These are phyloP conservation scores for Lethrus apterus DNA, from an alignment of 1,140 invertebrate species.

Conservation along the genomic window DNA sequence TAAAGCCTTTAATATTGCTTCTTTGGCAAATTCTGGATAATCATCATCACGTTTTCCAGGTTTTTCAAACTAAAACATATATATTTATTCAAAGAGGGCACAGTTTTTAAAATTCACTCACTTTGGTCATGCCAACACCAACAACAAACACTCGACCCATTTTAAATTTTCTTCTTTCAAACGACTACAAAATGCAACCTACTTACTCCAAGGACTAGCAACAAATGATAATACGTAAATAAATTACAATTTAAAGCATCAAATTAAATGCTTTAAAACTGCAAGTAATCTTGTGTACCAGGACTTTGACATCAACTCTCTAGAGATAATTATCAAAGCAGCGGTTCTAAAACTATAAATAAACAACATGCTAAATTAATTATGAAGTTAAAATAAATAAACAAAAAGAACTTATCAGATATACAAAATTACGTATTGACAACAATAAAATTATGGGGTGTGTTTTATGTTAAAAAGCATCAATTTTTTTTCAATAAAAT, in stretches of 20 bases:
- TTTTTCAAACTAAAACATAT: constrained; percentile 67
- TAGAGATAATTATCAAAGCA: too few relatives aligned
- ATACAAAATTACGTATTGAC: too few relatives aligned
- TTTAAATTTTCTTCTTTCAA: constrained; percentile 16
- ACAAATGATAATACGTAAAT: neutral
- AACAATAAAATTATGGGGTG: too few relatives aligned
- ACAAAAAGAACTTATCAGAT: too few relatives aligned
- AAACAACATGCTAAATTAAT: too few relatives aligned
- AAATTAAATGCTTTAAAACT: neutral
- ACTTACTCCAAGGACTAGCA: too few relatives aligned
- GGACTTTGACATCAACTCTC: neutral
- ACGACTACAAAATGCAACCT: too few relatives aligned
- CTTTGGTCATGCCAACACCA: constrained; percentile 96
- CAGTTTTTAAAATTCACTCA: constrained; percentile 34
- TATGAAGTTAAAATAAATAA: too few relatives aligned
- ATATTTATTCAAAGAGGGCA: constrained; percentile 2
- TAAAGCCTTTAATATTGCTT: constrained; percentile 85
- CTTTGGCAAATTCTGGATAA: constrained; percentile 91
- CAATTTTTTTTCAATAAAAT: too few relatives aligned
- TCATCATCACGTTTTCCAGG: constrained; percentile 73
- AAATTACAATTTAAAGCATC: neutral
- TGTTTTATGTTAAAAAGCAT: too few relatives aligned
- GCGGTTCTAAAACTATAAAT: too few relatives aligned
- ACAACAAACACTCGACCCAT: constrained; percentile 75
- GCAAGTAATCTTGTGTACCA: neutral